Evolutionary conservation across 2,113 vertebrate species (phyloP).

Genomic region (Typhlomys cinereus): DNA sequence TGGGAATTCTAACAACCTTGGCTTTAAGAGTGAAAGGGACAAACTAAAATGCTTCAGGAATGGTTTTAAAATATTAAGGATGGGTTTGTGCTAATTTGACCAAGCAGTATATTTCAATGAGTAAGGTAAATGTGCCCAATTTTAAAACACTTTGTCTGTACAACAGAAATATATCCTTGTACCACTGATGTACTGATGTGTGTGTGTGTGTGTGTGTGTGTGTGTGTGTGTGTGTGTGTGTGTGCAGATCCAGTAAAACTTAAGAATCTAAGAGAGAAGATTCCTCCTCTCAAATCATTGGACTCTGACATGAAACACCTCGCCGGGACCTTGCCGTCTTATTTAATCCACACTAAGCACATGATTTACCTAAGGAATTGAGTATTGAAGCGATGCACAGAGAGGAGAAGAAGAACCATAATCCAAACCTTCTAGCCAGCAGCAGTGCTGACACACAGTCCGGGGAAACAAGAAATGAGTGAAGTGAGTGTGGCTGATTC

Average conservation of each 20-base stretch:
- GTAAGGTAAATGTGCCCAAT: background rate
- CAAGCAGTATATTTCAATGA: background rate
- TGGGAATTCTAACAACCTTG: background rate
- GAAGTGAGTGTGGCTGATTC: background rate
- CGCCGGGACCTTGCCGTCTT: background rate
- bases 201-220: background rate
- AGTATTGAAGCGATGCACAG: background rate
- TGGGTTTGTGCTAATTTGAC: background rate
- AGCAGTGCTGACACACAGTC: background rate
- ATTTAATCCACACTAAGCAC: background rate
- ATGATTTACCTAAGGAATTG: background rate
- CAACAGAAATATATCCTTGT: background rate
- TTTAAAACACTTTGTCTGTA: background rate
- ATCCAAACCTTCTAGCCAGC: background rate
- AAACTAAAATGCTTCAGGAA: background rate
- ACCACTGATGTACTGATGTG: background rate
- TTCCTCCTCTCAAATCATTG: background rate
- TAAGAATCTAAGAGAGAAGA: background rate
- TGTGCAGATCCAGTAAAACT: background rate
- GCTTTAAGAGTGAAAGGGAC: constrained; percentile 5
- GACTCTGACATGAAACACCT: background rate
- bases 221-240: no score
- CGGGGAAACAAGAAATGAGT: no score
- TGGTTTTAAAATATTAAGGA: background rate
- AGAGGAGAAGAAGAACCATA: background rate